phyloP scores from a whole-genome alignment of 2,888 invertebrate genomes.

The Mythimna impura region DNA sequence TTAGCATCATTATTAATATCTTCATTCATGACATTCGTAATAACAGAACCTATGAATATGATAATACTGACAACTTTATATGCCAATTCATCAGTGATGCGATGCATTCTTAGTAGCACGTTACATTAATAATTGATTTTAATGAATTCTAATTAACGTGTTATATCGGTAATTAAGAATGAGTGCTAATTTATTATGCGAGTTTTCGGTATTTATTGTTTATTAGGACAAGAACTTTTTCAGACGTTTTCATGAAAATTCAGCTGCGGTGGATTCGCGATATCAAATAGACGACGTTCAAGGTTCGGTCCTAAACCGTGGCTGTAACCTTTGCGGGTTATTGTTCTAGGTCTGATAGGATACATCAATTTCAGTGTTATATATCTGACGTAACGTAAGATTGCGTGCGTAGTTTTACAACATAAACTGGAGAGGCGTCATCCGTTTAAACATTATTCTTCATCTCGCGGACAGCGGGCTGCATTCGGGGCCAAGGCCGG shows the following conservation, averaged over 20 bases:
- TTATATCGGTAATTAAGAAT: slow-evolving; percentile 7
- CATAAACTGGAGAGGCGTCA: slow-evolving; percentile 71
- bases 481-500: slow-evolving; percentile 86
- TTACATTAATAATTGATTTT: slow-evolving; percentile 42
- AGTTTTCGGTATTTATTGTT: slow-evolving; percentile 10
- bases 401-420: slow-evolving; percentile 76
- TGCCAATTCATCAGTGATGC: slow-evolving; percentile 16
- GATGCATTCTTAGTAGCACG: slow-evolving; percentile 6
- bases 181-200: neutral
- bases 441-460: slow-evolving; percentile 79
- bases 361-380: slow-evolving; percentile 64
- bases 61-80: slow-evolving; percentile 34
- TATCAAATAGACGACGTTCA: slow-evolving; percentile 13
- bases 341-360: slow-evolving; percentile 64
- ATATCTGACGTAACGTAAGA: slow-evolving; percentile 57
- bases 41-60: slow-evolving; percentile 42
- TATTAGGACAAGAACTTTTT: neutral
- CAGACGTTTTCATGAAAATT: slow-evolving; percentile 2
- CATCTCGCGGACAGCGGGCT: slow-evolving; percentile 77
- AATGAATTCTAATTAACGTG: slow-evolving; percentile 38
- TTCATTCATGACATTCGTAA: slow-evolving; percentile 43
- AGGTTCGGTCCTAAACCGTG: slow-evolving; percentile 18
- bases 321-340: slow-evolving; percentile 38
- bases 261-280: neutral
- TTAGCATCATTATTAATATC: slow-evolving; percentile 39